Base-by-base conservation (phyloP, 2,113 vertebrate genomes). In the Nesoenas mayeri region DNA sequence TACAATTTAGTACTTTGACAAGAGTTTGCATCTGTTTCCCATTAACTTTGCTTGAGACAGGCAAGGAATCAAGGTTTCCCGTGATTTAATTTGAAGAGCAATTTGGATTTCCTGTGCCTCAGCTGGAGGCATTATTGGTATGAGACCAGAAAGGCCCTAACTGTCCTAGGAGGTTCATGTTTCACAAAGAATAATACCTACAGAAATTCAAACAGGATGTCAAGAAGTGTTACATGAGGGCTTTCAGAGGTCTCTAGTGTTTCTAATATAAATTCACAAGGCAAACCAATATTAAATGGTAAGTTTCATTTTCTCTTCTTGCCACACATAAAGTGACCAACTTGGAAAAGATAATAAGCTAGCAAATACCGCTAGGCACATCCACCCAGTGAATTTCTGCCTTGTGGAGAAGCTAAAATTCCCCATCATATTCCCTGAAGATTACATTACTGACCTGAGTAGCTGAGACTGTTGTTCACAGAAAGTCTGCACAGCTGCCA, bases 1-100 rank as follows among this genome's bases (percentile, higher is more conserved):
- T 24, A 73, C 86, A 97, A 56, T 21, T 62, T 61, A 57, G 19
- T 67, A 42, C 80, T 96, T 94, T 94, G 58, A 82, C 62, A 90
- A 40, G 91, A 93, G 54, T 51, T 83, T 96, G 71, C 90, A 95
- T 97, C 97, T 98, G 98, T 95, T 97, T 98, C 93, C 73, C 92
- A 95, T 98, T 97, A 98, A 88, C 70, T 85, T 62, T 85, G 29
- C 57, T 84, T 70, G 91, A 97, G 93, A 96, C 83, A 89, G 95
- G 91, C 58, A 88, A 89, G 58, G 82, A 91, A 85, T 93, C 51
- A 77, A 93, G 79, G 56, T 93, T 97, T 97, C 93, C 94, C 17
- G 36, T 91, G 89, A 91, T 93, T 97, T 95, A 97, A 97, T 96
- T 97, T 96, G 85, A 97, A 96, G 88, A 96, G 87, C 82, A 94